Percentiles rank a stretch among this genome's conserved stretches.
These are phyloP conservation scores for Leptinotarsa texana DNA, from an alignment of 1,140 invertebrate species.

Conservation along the genomic window DNA sequence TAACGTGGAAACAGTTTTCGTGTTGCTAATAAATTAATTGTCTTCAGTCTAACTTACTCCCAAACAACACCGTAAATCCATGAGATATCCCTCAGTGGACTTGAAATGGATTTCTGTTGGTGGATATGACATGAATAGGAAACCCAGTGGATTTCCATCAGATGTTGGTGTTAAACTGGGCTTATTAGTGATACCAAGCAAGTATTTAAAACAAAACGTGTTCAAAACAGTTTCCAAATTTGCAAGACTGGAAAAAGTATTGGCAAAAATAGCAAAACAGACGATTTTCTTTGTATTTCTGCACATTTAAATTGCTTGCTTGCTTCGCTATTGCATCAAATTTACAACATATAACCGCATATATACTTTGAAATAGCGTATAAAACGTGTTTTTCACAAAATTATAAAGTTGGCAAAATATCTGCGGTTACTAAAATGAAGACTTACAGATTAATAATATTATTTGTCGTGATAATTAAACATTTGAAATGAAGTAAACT, in stretches of 20 bases:
- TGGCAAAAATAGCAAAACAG: not conserved
- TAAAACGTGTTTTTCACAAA: slow-evolving; percentile 26
- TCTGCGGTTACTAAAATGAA: not conserved
- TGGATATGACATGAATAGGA: no score
- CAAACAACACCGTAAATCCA: no score
- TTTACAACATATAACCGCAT: slow-evolving; percentile 28
- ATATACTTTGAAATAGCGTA: slow-evolving; percentile 25
- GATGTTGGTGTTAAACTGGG: no score
- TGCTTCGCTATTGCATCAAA: slow-evolving; percentile 36
- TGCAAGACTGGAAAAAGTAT: not conserved
- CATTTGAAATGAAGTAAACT: slow-evolving; percentile 32
- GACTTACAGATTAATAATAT: not conserved
- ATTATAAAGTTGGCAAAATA: not conserved
- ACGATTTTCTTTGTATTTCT: not conserved
- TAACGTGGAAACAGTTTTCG: slow-evolving; percentile 13
- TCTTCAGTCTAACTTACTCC: slow-evolving; percentile 1
- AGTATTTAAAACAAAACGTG: not conserved
- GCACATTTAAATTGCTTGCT: slow-evolving; percentile 35
- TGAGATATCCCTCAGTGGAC: no score
- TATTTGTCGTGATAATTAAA: not conserved
- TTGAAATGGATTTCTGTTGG: no score
- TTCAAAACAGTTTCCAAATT: not conserved
- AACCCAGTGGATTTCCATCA: no score
- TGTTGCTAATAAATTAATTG: not conserved
- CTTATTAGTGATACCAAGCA: not conserved